Evolutionary conservation across 1,140 invertebrate genomes (phyloP), one percentile per base, ranked within the genome.

Genomic region (Ruditapes philippinarum): DNA sequence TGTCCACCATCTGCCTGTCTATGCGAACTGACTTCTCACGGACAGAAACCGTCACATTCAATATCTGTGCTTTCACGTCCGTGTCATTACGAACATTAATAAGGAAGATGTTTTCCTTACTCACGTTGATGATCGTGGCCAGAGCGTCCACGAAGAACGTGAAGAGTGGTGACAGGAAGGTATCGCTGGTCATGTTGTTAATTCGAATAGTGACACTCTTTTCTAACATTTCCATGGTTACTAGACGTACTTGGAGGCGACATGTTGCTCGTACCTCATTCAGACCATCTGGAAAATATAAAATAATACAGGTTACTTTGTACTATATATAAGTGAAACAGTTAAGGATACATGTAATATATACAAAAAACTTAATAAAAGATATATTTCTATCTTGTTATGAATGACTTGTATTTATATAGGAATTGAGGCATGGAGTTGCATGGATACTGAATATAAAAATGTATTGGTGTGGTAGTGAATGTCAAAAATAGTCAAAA

Each of bases 31-130:
- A 97, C 97, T 19, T 97, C 97, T 90, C 97, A 74, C 97, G 96
- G 3, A 98, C 98, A 0, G 99, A 99, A 93, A 99, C 99, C 91
- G 98, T 99, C 0, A 99, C 98, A 94, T 99, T 99, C 1, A 99
- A 94, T 51, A 99, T 98, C 92, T 98, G 97, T 0, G 97, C 97
- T 11, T 73, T 86, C 0, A 98, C 98, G 93, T 99, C 98, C 0
- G 97, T 98, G 80, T 95, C 94, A 86, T 94, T 97, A 96, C 98
- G 98, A 42, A 99, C 97, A 95, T 98, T 99, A 93, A 99, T 99
- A 7, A 99, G 96, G 90, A 98, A 98, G 70, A 99, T 98, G 94
- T 99, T 98, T 91, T 99, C 98, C 92, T 98, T 98, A 0, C 98
- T 98, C 89, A 98, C 98, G 0, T 98, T 98, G 70, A 99, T 97